phyloP scores from a whole-genome alignment of 2,797 vertebrate species.

The Mormyrus hasselquistii region DNA sequence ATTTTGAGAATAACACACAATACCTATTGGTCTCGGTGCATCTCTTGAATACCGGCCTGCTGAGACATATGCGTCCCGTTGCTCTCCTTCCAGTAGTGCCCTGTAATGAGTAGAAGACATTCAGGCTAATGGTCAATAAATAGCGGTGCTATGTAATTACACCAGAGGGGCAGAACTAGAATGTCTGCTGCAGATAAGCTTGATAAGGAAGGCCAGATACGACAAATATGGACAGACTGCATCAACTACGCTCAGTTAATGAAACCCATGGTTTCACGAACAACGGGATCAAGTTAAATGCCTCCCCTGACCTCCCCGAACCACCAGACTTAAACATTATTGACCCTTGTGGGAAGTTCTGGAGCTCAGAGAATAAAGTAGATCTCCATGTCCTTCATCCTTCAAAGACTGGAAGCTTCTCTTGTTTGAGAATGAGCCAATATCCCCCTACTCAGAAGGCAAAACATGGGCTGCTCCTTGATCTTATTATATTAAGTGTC shows the following conservation, averaged over 20 bases:
- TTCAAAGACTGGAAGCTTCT: neutral
- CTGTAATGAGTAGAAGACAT: slow-evolving; percentile 51
- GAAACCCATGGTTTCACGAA: neutral
- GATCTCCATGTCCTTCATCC: neutral
- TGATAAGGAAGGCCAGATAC: neutral
- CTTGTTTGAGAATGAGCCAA: neutral
- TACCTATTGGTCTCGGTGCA: slow-evolving; percentile 64
- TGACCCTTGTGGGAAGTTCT: neutral
- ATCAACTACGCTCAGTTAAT: neutral
- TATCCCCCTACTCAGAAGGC: neutral
- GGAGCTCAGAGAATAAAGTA: neutral
- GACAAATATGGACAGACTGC: neutral
- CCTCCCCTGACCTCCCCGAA: neutral
- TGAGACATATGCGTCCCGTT: slow-evolving; percentile 59
- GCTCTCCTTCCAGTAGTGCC: slow-evolving; percentile 82
- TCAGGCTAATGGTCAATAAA: slow-evolving; percentile 6
- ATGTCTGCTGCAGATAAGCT: neutral
- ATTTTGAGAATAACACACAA: neutral
- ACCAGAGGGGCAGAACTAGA: neutral
- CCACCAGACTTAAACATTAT: neutral
- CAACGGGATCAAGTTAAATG: neutral
- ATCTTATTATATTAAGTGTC: neutral
- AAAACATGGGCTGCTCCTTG: neutral
- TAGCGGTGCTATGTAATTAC: neutral
- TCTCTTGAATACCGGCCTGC: slow-evolving; percentile 57